Conservation (phyloP, 2,888 invertebrate species). For the Luperina nickerlii region DNA sequence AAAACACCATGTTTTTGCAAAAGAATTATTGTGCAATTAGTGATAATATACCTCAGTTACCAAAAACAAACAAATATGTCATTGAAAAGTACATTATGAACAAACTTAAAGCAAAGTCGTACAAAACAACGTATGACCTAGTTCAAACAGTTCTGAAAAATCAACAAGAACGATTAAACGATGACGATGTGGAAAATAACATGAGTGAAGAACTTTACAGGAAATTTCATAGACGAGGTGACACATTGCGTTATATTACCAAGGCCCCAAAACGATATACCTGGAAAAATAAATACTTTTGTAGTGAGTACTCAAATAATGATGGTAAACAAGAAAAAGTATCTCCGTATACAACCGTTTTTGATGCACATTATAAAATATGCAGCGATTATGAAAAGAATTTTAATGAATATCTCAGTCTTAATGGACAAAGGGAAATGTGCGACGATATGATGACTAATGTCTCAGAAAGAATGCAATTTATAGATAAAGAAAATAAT, state of each 20-base stretch:
- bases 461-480: neutral
- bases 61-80: slow-evolving; percentile 26
- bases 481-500: slow-evolving; percentile 9
- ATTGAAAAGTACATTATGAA: slow-evolving; percentile 37
- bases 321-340: neutral
- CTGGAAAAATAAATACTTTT: slow-evolving; percentile 10
- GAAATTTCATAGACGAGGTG: slow-evolving; percentile 6
- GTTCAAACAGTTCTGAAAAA: slow-evolving; percentile 75
- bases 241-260: neutral
- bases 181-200: slow-evolving; percentile 3
- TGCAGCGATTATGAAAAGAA: slow-evolving; percentile 2
- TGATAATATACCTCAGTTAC: neutral
- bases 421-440: neutral
- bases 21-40: neutral
- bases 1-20: slow-evolving; percentile 15
- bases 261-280: slow-evolving; percentile 7
- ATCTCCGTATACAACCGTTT: neutral
- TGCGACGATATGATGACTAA: neutral
- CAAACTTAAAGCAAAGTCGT: slow-evolving; percentile 56
- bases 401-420: neutral
- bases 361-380: neutral
- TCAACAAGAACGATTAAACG: slow-evolving; percentile 53
- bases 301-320: slow-evolving; percentile 13
- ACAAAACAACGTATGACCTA: slow-evolving; percentile 79
- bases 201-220: slow-evolving; percentile 13